Percentiles rank a stretch among this genome's conserved stretches.
These are phyloP conservation scores for Synanthedon tipuliformis DNA, from an alignment of 2,888 invertebrate genomes.

Conservation along the genomic window DNA sequence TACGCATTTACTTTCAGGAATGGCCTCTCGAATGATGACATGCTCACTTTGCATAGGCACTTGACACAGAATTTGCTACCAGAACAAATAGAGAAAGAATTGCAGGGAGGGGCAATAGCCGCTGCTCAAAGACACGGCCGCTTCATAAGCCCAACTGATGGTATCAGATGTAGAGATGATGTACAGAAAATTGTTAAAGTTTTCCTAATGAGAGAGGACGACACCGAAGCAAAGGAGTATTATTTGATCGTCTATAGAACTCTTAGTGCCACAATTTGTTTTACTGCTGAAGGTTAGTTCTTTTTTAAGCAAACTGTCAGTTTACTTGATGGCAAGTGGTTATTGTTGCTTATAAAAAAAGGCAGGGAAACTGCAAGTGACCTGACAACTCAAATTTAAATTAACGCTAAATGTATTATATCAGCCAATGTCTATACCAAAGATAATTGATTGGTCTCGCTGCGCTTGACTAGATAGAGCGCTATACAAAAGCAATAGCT, in stretches of 20 bases:
- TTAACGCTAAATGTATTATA: too few relatives aligned
- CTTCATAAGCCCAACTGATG: conserved; percentile 55
- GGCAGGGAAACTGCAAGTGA: too few relatives aligned
- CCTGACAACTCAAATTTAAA: too few relatives aligned
- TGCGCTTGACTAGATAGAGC: too few relatives aligned
- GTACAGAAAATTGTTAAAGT: conserved; percentile 77
- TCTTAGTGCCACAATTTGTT: conserved; percentile 85
- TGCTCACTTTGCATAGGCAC: conserved; percentile 91
- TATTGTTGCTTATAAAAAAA: too few relatives aligned
- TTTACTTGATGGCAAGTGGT: too few relatives aligned
- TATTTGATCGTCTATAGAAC: conserved; percentile 87
- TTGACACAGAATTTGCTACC: conserved; percentile 83
- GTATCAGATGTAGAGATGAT: conserved; percentile 50
- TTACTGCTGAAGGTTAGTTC: conserved; percentile 81
- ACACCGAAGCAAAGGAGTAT: conserved; percentile 70
- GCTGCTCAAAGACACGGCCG: conserved; percentile 60
- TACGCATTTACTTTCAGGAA: conserved; percentile 73
- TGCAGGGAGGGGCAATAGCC: conserved; percentile 75
- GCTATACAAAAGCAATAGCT: too few relatives aligned
- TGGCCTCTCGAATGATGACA: conserved; percentile 84
- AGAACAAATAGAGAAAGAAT: conserved; percentile 77
- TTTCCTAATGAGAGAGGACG: conserved; percentile 72
- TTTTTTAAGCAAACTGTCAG: conserved; percentile 15
- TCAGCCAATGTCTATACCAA: too few relatives aligned
- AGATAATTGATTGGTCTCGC: too few relatives aligned